phyloP scores from a whole-genome alignment of 2,888 invertebrate genomes.

The Temnothorax ravouxi region DNA sequence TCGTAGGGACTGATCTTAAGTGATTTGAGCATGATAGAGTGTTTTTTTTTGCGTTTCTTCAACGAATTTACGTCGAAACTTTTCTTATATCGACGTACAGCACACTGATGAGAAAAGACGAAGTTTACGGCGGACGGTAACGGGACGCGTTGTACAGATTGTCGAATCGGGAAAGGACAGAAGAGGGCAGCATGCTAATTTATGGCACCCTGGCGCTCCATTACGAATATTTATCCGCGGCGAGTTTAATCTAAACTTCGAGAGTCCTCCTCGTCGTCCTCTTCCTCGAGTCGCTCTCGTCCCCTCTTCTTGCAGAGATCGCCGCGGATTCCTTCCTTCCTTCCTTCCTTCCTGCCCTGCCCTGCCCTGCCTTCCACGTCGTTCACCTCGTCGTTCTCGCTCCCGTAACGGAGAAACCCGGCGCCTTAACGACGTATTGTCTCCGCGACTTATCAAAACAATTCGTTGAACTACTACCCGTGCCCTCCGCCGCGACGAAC shows the following conservation, averaged over 20 bases:
- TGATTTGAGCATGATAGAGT: conserved; percentile 29
- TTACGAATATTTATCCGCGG: conserved; percentile 87
- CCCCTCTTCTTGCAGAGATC: conserved; percentile 59
- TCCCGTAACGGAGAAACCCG: conserved; percentile 70
- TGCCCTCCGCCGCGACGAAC: conserved; percentile 74
- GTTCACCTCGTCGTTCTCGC: conserved; percentile 63
- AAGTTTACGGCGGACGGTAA: conserved; percentile 71
- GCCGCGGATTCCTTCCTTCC: conserved; percentile 71
- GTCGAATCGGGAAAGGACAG: conserved; percentile 80
- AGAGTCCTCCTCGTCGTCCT: conserved; percentile 80
- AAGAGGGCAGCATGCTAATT: conserved; percentile 86
- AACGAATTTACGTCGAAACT: conserved; percentile 60
- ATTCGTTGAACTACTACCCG: conserved; percentile 81
- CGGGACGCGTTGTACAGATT: conserved; percentile 73
- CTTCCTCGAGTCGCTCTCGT: conserved; percentile 48
- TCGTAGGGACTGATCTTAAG: neutral
- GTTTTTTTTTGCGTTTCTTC: neutral
- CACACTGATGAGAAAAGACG: conserved; percentile 64
- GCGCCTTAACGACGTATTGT: conserved; percentile 86
- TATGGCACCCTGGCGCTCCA: conserved; percentile 86
- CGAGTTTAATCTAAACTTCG: conserved; percentile 87
- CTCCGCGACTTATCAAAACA: conserved; percentile 85
- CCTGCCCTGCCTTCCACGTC: conserved; percentile 53
- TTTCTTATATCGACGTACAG: conserved; percentile 65
- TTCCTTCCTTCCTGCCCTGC: conserved; percentile 35